Base-by-base conservation (phyloP, 2,113 vertebrate genomes). In the Pagrus major region DNA sequence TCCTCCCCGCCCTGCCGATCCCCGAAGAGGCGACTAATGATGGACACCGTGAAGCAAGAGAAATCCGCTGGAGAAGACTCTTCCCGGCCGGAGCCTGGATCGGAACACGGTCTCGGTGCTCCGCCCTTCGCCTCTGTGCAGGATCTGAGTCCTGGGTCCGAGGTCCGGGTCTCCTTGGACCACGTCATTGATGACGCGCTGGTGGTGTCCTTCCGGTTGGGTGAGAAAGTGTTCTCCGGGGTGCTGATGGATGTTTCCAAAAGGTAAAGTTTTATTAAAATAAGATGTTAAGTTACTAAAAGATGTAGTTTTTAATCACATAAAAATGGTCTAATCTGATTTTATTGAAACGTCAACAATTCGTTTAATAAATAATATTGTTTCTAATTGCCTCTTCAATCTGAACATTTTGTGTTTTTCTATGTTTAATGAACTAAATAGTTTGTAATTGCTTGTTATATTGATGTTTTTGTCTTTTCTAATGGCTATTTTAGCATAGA, bases 141-240 rank as follows among this genome's bases (percentile, higher is more conserved):
- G 81, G 92, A 94, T 8, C 93, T 98, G 69, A 94, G 94, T 64
- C 96, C 95, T 1, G 97, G 98, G 64, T 95, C 97, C 16, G 97
- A 99, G 94, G 97, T 98, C 85, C 97, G 95, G 85, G 98, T 99
- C 87, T 96, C 94, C 52, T 95, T 99, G 94, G 97, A 99, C 81
- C 98, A 98, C 95, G 97, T 99, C 89, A 99, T 99, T 83, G 97
- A 99, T 93, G 98, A 99, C 89, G 98, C 98, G 29, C 95, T 99
- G 76, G 97, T 99, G 87, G 98, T 99, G 86, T 99, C 98, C 6
- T 97, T 99, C 93, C 96, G 97, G 71, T 90, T 96, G 61, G 98
- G 98, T 37, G 96, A 97, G 91, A 96, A 96, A 92, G 94, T 98
- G 67, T 99, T 99, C 91, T 98, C 97, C 0, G 98, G 98, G 49